Base-by-base conservation (phyloP, 2,888 invertebrate genomes). In the Unio delphinus region DNA sequence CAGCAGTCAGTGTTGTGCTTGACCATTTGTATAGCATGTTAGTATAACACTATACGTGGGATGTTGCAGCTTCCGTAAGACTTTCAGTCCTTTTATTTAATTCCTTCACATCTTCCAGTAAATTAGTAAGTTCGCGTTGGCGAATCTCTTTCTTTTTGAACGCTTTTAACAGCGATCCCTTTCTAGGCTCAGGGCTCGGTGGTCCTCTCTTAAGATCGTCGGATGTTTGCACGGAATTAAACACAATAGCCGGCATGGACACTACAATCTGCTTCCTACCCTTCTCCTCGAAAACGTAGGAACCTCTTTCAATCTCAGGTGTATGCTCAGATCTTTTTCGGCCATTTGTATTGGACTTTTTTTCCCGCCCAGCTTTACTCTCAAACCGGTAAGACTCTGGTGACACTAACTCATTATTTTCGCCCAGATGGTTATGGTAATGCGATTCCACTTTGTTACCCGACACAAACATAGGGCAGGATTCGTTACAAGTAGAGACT, bases 81-180 rank as follows among this genome's bases (percentile, higher is more conserved):
- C 30, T 65, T 30, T 85, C 84, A 23, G 83, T 80, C 55, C 75
- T 67, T 65, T 80, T 78, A 68, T 83, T 85, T 3, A 86, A 65
- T 64, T 86, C 85, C 58, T 79, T 80, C 0, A 86, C 84, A 65
- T 86, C 86, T 60, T 86, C 85, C 15, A 86, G 71, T 11, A 86
- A 68, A 68, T 85, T 84, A 26, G 80, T 75, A 26, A 85, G 70
- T 64, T 86, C 86, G 57, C 75, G 70, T 26, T 83, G 78, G 18
- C 85, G 67, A 0, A 85, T 67, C 74, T 86, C 82, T 34, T 85
- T 83, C 69, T 86, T 85, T 68, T 83, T 83, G 64, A 80, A 74
- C 5, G 84, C 77, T 66, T 82, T 84, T 6, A 67, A 73, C 20
- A 86, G 72, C 5, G 75, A 64, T 1, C 71, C 69, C 3, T 68